Percentiles rank a stretch among this genome's conserved stretches.
These are phyloP conservation scores for Drosophila persimilis DNA, from an alignment of 1,140 invertebrate genomes.

Conservation along the genomic window DNA sequence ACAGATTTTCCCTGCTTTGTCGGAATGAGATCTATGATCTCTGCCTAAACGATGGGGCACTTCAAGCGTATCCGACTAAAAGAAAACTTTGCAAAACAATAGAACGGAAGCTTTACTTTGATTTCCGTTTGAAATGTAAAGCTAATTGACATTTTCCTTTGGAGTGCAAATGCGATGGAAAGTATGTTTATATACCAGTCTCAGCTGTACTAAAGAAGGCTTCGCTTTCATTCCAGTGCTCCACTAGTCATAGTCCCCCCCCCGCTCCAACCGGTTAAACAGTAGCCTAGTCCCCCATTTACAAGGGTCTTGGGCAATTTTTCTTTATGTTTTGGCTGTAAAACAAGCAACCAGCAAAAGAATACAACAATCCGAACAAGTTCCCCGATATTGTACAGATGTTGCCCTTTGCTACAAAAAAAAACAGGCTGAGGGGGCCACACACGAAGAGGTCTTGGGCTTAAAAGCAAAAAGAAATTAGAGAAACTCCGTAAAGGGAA, in stretches of 20 bases:
- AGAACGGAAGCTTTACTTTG: background rate
- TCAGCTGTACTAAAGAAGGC: too few relatives aligned
- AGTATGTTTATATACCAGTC: conserved; percentile 10
- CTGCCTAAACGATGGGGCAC: too few relatives aligned
- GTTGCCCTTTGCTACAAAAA: conserved; percentile 16
- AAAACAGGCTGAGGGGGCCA: conserved; percentile 10
- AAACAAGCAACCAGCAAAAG: conserved; percentile 1
- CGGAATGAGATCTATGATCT: too few relatives aligned
- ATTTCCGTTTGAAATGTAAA: conserved; percentile 7
- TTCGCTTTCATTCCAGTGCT: conserved; percentile 1
- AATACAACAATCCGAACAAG: conserved; percentile 12
- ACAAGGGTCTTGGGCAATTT: conserved; percentile 26
- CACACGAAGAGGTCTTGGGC: conserved; percentile 23
- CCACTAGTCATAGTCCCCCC: conserved; percentile 16
- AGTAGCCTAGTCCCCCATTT: conserved; percentile 43
- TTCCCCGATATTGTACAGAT: conserved; percentile 25
- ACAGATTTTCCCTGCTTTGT: too few relatives aligned
- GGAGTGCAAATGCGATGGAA: background rate
- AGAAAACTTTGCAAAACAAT: background rate
- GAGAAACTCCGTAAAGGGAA: conserved; percentile 41
- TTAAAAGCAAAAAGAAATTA: conserved; percentile 38
- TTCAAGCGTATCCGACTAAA: background rate
- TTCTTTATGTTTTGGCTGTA: conserved; percentile 30
- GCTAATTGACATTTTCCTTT: background rate
- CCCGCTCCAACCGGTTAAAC: conserved; percentile 40